phyloP scores from a whole-genome alignment of 2,888 invertebrate species.

The Hirtodrosophila histrioides region DNA sequence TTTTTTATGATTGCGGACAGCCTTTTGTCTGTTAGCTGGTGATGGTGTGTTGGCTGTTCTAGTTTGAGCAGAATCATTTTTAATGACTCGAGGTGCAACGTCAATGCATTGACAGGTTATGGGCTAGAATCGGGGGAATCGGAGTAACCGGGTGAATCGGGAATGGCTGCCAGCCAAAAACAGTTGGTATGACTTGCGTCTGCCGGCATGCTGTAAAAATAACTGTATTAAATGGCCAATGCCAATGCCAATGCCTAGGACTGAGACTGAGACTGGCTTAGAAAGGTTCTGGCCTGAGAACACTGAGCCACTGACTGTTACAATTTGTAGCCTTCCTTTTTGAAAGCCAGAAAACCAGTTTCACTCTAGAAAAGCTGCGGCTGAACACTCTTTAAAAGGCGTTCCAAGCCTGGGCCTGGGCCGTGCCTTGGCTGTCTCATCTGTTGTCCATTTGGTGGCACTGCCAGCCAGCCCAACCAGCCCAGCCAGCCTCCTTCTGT shows the following conservation, averaged over 20 bases:
- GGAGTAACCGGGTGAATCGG: constrained; percentile 25
- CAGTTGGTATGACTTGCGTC: constrained; percentile 35
- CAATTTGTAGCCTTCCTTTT: constrained; percentile 45
- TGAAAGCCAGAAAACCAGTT: constrained; percentile 43
- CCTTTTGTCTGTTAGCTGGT: constrained; percentile 32
- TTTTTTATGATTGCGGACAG: constrained; percentile 42
- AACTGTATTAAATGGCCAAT: constrained; percentile 77
- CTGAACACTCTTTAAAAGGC: constrained; percentile 33
- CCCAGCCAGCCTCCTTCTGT: constrained; percentile 18
- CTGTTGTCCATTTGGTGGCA: constrained; percentile 61
- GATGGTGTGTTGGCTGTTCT: constrained; percentile 55
- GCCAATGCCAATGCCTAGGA: constrained; percentile 48
- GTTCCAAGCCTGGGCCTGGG: constrained; percentile 49
- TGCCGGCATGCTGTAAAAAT: constrained; percentile 51
- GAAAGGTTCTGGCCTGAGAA: constrained; percentile 44
- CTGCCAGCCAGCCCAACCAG: constrained; percentile 1
- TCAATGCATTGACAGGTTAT: constrained; percentile 38
- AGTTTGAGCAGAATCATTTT: constrained; percentile 71
- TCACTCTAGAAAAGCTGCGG: constrained; percentile 8
- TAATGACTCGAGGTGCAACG: constrained; percentile 64
- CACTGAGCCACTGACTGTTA: constrained; percentile 38
- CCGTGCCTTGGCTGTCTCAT: constrained; percentile 72
- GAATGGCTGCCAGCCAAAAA: constrained; percentile 63
- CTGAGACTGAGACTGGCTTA: constrained; percentile 35
- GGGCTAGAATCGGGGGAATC: background rate